Percentiles rank a stretch among this genome's conserved stretches.
phyloP scores from a whole-genome alignment of 2,797 vertebrate genomes.

The Typhlichthys subterraneus region DNA sequence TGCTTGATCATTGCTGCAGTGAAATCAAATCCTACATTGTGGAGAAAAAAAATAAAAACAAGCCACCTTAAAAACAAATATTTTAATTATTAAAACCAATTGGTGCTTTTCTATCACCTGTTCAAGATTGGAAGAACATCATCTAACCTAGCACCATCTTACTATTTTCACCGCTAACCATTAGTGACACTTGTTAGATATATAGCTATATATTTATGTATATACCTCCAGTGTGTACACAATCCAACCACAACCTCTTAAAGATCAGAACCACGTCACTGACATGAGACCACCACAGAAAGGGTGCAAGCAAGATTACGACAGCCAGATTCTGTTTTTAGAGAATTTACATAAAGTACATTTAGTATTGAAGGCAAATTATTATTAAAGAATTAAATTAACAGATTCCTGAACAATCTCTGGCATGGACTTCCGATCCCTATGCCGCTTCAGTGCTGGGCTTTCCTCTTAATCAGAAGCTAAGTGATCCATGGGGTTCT shows the following conservation, averaged over 20 bases:
- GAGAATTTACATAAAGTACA: constrained; percentile 47
- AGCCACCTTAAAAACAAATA: constrained; percentile 9
- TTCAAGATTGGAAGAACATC: constrained; percentile 49
- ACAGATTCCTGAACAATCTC: constrained; percentile 56
- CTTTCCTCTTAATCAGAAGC: constrained; percentile 68
- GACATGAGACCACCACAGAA: constrained; percentile 66
- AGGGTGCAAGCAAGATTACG: constrained; percentile 76
- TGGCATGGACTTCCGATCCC: constrained; percentile 52
- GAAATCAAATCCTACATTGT: constrained; percentile 45
- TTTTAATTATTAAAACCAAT: constrained; percentile 10
- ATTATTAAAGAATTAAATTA: constrained; percentile 47
- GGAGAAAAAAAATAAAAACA: constrained; percentile 31
- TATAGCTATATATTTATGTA: constrained; percentile 77
- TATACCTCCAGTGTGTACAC: constrained; percentile 81
- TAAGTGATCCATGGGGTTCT: constrained; percentile 66
- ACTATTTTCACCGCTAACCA: constrained; percentile 65
- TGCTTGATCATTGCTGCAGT: constrained; percentile 47
- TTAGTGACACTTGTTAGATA: constrained; percentile 75
- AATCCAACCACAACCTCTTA: constrained; percentile 62
- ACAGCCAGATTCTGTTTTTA: constrained; percentile 50
- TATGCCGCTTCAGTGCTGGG: constrained; percentile 59
- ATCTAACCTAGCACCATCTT: constrained; percentile 59
- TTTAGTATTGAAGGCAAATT: constrained; percentile 34
- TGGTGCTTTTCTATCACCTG: constrained; percentile 29
- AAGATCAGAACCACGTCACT: constrained; percentile 62